Evolutionary conservation across 2,797 vertebrate species (phyloP), one percentile per base, ranked within the genome.

Genomic region (Microtus agrestis): DNA sequence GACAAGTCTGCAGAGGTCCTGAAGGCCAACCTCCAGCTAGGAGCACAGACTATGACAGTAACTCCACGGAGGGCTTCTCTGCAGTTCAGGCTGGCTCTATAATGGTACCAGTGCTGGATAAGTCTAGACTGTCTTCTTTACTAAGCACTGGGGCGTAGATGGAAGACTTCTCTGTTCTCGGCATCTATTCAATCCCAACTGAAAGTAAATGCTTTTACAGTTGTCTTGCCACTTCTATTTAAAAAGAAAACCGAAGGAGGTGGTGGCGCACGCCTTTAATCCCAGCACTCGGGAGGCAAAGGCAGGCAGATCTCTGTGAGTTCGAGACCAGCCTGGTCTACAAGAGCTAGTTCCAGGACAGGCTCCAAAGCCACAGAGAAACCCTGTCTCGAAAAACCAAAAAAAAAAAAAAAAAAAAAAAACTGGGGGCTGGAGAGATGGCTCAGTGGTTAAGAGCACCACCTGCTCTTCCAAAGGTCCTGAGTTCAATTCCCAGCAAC

Each of bases 1-100:
- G 63, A 92, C 74, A 67, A 79, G 67, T 40, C 21, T 95, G 40
- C 89, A 81, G 48, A 78, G 63, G 63, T 79, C 81, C 14, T 74
- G 11, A 25, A 76, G 71, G 91, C 51, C 65, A 67, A 65, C n/a
- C 69, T 37, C 31, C 15, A 59, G 25, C 37, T 86, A 54, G n/a
- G 27, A 67, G n/a, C 12, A 61, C 34, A 37, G 40, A 48, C 87
- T 27, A 40, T 82, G 84, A 61, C 37, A 84, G 51, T 12, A 73
- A 85, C 37, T 63, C 40, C n/a, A 67, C 27, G 37, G 9, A 8
- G 31, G n/a, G 89, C 71, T 51, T 65, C 71, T 77, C 10, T 91
- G 76, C 84, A 77, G 25, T 48, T 63, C n/a, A 77, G 65, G 46
- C 34, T n/a, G 93, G 81, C 61, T 51, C 27, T 37, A 23, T 12